phyloP scores from a whole-genome alignment of 2,797 vertebrate species.

The Pogoniulus pusillus region DNA sequence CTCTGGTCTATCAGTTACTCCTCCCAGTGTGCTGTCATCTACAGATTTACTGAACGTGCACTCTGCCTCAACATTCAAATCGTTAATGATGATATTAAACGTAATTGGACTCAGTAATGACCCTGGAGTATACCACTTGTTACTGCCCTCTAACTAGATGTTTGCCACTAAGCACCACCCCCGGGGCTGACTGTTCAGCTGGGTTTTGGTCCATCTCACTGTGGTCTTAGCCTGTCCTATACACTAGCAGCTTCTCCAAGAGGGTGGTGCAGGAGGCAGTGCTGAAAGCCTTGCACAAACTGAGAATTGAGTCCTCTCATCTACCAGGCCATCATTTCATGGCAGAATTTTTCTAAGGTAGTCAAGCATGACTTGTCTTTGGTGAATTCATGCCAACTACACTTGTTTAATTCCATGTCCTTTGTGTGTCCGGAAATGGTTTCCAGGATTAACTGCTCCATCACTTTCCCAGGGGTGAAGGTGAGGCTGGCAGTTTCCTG shows the following conservation, averaged over 20 bases:
- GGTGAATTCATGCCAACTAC: not conserved
- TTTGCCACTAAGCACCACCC: not conserved
- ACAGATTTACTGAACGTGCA: not conserved
- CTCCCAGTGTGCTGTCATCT: not conserved
- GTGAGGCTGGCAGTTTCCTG: not conserved
- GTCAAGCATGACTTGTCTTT: not conserved
- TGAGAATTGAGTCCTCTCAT: too few species aligned
- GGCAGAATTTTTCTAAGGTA: not conserved
- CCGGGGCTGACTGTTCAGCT: not conserved
- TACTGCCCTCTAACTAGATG: not conserved
- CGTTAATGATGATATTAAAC: not conserved
- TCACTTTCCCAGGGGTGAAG: not conserved
- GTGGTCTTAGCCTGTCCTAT: not conserved
- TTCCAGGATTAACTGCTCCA: not conserved
- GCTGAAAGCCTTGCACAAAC: not conserved
- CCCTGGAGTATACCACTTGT: not conserved
- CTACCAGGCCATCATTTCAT: not conserved
- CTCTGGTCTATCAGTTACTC: not conserved
- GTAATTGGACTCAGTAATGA: not conserved
- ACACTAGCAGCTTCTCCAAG: not conserved
- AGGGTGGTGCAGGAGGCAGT: not conserved
- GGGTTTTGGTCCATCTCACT: not conserved
- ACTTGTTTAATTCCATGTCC: not conserved
- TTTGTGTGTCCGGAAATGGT: not conserved
- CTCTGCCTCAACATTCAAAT: not conserved